Evolutionary conservation across 2,113 vertebrate species (phyloP), one percentile per base, ranked within the genome.

Genomic region (Bettongia penicillata): DNA sequence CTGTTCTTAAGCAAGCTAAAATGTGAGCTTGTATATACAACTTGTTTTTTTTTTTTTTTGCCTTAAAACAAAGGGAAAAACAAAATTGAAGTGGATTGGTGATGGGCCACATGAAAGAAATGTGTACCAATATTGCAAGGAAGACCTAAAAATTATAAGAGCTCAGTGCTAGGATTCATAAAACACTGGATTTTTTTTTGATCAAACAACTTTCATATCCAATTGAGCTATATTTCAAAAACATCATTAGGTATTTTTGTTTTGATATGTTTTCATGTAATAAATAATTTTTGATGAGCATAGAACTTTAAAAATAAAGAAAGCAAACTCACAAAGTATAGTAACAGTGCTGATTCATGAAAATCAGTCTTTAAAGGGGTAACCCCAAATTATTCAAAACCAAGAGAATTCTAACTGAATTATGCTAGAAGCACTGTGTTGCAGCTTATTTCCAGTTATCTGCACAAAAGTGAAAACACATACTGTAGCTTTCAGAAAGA

Each of bases 401-500:
- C 96, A 98, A 98, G 97, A 94, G 98, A 95, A 98, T 98, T 96
- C 91, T 96, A 98, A 98, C 91, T 97, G 96, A 95, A 96, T 95
- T 95, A 91, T 95, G 96, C 98, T 97, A 97, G 98, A 98, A 98
- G 98, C 97, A 98, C 96, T 98, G 98, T 98, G 98, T 98, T 98
- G 97, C 97, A 98, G 98, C 97, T 99, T 98, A 98, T 97, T 99
- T 99, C 99, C 99, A 99, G 99, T 99, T 99, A 98, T 99, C 98
- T 98, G 98, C 98, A 99, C 99, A 99, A 98, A 98, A 97, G 98
- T 99, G 99, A 99, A 99, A 99, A 99, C 98, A 99, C 98, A 98
- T 98, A 99, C 96, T 98, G 98, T 99, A 98, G 98, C 98, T 98
- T 98, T 98, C 98, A 98, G 98, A 98, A 98, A 98, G 98, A 99